These are phyloP conservation scores for Parazoanthus swiftii DNA, from an alignment of 92 coral and sea anemone species.

Conservation along the genomic window DNA sequence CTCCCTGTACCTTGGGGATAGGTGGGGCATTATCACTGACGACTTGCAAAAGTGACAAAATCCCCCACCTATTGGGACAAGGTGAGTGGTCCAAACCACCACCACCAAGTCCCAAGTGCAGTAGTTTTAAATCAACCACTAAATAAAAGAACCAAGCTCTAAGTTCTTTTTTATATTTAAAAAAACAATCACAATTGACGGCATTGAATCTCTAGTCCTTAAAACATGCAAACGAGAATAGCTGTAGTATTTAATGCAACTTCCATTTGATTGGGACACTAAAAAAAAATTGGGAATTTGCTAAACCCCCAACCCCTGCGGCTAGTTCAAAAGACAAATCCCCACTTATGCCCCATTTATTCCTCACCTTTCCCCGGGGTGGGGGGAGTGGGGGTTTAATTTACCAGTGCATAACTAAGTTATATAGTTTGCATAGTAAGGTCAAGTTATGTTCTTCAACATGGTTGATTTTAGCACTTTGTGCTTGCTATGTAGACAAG, in stretches of 20 bases:
- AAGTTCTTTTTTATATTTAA: conserved; percentile 7
- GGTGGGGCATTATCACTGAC: conserved; percentile 12
- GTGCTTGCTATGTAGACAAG: conserved; percentile 36
- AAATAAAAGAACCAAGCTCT: conserved; percentile 13
- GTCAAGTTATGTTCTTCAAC: conserved; percentile 44
- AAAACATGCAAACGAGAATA: not conserved
- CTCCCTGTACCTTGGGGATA: not conserved
- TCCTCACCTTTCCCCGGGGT: not conserved
- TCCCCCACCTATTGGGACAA: not conserved
- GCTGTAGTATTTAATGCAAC: not conserved
- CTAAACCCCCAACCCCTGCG: conserved; percentile 6
- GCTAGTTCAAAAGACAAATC: not conserved
- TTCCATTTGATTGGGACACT: not conserved
- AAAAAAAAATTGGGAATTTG: conserved; percentile 4
- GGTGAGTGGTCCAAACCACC: conserved; percentile 12
- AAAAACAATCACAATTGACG: conserved; percentile 1
- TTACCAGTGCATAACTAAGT: conserved; percentile 12
- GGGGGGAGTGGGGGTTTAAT: not conserved
- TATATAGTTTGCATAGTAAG: conserved; percentile 42
- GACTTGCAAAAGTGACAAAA: not conserved
- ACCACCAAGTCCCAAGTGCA: not conserved
- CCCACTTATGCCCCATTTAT: not conserved
- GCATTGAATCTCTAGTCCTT: not conserved
- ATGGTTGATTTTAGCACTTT: conserved; percentile 38
- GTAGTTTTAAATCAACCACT: conserved; percentile 2